Conservation (phyloP, 1,140 invertebrate genomes). For the Patella vulgata region DNA sequence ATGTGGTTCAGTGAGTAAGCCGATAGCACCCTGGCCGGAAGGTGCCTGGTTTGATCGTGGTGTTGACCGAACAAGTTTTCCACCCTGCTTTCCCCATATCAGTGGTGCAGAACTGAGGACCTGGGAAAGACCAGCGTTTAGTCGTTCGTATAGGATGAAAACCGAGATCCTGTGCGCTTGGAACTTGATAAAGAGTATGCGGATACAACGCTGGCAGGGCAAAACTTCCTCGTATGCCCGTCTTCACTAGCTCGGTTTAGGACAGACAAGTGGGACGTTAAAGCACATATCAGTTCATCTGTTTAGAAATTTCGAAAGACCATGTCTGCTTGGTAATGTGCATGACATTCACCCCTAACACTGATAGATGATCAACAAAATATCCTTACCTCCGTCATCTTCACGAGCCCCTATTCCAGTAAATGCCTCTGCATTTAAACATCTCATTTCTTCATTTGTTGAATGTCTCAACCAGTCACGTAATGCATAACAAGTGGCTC, state of each 20-base stretch:
- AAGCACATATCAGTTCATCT: neutral
- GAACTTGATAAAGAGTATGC: neutral
- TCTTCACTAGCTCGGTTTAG: neutral
- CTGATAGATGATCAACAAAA: neutral
- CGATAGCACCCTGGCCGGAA: too few relatives aligned
- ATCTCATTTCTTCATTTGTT: conserved; percentile 9
- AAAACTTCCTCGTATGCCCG: neutral
- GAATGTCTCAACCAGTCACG: conserved; percentile 23
- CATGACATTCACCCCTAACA: neutral
- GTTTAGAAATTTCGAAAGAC: neutral
- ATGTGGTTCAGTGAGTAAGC: too few relatives aligned
- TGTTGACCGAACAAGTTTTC: too few relatives aligned
- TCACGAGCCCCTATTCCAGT: conserved; percentile 27
- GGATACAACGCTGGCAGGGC: neutral
- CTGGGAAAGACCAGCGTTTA: too few relatives aligned
- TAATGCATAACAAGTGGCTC: conserved; percentile 27
- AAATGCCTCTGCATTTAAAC: conserved; percentile 18
- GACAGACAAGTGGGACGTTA: neutral
- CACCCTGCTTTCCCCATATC: too few relatives aligned
- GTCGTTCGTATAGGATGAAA: too few relatives aligned
- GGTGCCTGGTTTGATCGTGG: too few relatives aligned
- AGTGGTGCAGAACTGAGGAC: too few relatives aligned
- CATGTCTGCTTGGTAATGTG: too few relatives aligned
- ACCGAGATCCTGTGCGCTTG: too few relatives aligned
- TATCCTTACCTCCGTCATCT: conserved; percentile 32